Conservation (phyloP, 1,140 invertebrate genomes). For the Drosophila busckii region DNA sequence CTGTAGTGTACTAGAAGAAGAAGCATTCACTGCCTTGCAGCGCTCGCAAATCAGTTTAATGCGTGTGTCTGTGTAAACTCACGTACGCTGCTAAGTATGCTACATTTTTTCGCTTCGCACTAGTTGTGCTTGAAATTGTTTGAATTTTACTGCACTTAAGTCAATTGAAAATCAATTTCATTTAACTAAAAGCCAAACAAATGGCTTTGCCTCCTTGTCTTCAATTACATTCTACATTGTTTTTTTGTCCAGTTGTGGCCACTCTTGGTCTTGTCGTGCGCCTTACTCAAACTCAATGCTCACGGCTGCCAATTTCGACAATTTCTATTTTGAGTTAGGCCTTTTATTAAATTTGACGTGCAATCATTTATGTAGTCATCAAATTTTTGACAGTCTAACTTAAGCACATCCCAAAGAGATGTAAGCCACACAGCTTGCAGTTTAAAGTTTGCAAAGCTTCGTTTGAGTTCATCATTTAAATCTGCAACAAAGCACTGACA, state of each 20-base stretch:
- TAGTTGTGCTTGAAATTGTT: constrained; percentile 2
- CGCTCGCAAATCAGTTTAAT: constrained; percentile 4
- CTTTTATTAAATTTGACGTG: constrained; percentile 59
- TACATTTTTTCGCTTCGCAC: background rate
- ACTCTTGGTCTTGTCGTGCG: background rate
- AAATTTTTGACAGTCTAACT: constrained; percentile 34
- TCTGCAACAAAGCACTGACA: too few relatives aligned
- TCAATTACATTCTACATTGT: constrained; percentile 30
- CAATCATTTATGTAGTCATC: constrained; percentile 52
- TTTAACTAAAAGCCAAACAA: constrained; percentile 69
- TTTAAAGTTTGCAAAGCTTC: background rate
- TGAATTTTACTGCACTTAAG: constrained; percentile 50
- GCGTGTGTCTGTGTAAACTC: background rate
- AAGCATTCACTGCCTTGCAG: too few relatives aligned
- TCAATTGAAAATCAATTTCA: constrained; percentile 71
- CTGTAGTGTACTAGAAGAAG: too few relatives aligned
- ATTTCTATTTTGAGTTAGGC: constrained; percentile 40
- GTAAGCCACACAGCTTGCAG: constrained; percentile 20
- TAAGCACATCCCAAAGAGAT: constrained; percentile 11
- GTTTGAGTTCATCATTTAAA: too few relatives aligned
- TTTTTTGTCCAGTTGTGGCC: constrained; percentile 1
- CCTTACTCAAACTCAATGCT: background rate
- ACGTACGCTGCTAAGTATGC: constrained; percentile 4
- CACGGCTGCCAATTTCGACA: background rate
- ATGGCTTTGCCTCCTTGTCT: too few relatives aligned